These are phyloP conservation scores for Lasioglossum villosulum DNA, from an alignment of 2,888 invertebrate genomes.

Conservation along the genomic window DNA sequence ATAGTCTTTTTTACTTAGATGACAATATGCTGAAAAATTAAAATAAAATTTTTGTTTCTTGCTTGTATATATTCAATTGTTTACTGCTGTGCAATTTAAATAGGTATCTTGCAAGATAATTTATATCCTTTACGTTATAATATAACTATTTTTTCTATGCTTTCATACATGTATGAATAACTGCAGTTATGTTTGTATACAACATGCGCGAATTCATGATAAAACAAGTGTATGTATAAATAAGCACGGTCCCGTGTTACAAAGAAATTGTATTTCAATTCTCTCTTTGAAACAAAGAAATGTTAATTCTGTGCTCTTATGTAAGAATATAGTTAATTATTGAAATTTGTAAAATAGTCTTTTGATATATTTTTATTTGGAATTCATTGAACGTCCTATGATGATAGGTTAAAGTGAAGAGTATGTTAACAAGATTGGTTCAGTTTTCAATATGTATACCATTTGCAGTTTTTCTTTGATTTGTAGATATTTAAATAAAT, in stretches of 20 bases:
- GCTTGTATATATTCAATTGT: neutral
- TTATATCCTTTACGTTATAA: neutral
- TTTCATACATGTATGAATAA: too few species aligned
- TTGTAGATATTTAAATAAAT: neutral
- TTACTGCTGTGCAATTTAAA: neutral
- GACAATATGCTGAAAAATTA: neutral
- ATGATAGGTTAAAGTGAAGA: conserved; percentile 29
- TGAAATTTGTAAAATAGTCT: neutral
- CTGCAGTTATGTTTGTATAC: neutral
- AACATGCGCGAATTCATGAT: neutral
- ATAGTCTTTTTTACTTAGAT: neutral
- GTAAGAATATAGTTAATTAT: neutral
- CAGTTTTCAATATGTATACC: neutral
- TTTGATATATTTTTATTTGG: conserved; percentile 4
- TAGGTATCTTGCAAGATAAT: neutral
- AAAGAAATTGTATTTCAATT: conserved; percentile 2
- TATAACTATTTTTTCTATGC: neutral
- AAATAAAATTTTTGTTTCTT: neutral
- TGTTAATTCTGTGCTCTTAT: neutral
- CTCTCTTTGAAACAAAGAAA: neutral
- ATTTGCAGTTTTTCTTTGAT: neutral
- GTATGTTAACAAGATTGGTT: neutral
- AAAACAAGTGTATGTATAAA: too few species aligned
- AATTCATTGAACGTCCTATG: neutral
- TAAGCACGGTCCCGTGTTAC: neutral